Evolutionary conservation across 2,888 invertebrate species (phyloP), one percentile per base, ranked within the genome.

Genomic region (Mesorhabditis belari): DNA sequence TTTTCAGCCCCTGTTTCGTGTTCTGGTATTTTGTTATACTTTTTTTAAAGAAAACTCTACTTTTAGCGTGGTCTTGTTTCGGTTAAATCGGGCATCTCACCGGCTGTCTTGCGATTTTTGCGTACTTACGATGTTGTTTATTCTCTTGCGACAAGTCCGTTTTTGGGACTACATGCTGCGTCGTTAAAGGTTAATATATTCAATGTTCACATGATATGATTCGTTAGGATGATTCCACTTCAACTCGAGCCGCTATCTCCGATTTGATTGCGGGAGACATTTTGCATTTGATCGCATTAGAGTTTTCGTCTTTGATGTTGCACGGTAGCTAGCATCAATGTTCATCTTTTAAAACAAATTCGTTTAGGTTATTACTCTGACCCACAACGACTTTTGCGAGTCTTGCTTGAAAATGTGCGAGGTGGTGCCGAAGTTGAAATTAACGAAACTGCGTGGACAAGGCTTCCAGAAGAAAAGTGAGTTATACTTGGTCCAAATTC

Each of bases 211-310:
- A n/a, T n/a, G n/a, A n/a, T n/a, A n/a, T n/a, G n/a, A n/a, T n/a
- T n/a, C n/a, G n/a, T n/a, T n/a, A n/a, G n/a, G 44, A 35, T n/a
- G 44, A 35, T n/a, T 35, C 44, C 12, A 17, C 44, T 17, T 35
- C 44, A n/a, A 35, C 44, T 17, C 12, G n/a, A 35, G 12, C 44
- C 12, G 44, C 44, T 35, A 9, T 35, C 12, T 35, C 44, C 12
- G 44, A 35, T 9, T 69, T 71, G 69, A 70, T 77, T 53, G 66
- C 71, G 29, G 75, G 77, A n/a, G 67, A 75, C 35, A 74, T 79
- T 54, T 69, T 79, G 21, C 74, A 79, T 61, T 61, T 79, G 44
- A 62, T 71, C 5, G 78, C 79, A 6, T 61, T 78, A 6, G 79
- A 79, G 65, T 65, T 77, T 23, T 70, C 74, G 2, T 58, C 70